A percentile compares a stretch with the other conserved stretches of the same genome.
Evolutionary conservation across 2,888 invertebrate species (phyloP).

Genomic region (Diploptera punctata): DNA sequence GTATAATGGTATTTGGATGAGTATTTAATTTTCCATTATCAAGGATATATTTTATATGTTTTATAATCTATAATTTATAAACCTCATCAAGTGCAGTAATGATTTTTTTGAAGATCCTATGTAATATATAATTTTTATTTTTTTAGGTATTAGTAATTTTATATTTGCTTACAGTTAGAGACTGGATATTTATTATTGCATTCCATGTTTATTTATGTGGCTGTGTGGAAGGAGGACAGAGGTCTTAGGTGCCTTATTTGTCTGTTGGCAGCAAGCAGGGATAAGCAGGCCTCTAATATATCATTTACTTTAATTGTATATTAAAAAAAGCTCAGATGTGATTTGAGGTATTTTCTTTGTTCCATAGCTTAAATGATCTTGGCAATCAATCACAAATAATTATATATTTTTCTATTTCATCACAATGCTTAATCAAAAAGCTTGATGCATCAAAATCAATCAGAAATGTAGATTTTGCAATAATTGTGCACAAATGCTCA

Average conservation of each 20-base stretch:
- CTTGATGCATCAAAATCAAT: neutral
- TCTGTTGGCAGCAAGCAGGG: conserved; percentile 21
- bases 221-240: conserved; percentile 26
- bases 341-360: conserved; percentile 33
- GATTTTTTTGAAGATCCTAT: no score
- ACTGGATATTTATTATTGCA: conserved; percentile 34
- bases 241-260: conserved; percentile 14
- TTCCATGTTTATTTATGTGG: conserved; percentile 24
- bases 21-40: no score
- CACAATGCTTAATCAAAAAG: neutral
- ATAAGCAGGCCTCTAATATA: neutral
- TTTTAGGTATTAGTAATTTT: conserved; percentile 35
- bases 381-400: conserved; percentile 11
- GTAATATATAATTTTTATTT: conserved; percentile 11
- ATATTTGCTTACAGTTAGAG: conserved; percentile 34
- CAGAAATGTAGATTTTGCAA: neutral
- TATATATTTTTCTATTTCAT: neutral
- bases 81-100: no score
- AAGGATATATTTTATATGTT: no score
- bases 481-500: neutral
- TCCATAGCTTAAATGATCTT: conserved; percentile 20
- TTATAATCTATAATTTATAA: no score
- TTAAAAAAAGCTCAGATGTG: conserved; percentile 34
- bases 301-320: conserved; percentile 3
- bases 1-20: neutral